These are phyloP conservation scores for Pomatorhinus ruficollis DNA, from an alignment of 2,113 vertebrate species.

Conservation along the genomic window DNA sequence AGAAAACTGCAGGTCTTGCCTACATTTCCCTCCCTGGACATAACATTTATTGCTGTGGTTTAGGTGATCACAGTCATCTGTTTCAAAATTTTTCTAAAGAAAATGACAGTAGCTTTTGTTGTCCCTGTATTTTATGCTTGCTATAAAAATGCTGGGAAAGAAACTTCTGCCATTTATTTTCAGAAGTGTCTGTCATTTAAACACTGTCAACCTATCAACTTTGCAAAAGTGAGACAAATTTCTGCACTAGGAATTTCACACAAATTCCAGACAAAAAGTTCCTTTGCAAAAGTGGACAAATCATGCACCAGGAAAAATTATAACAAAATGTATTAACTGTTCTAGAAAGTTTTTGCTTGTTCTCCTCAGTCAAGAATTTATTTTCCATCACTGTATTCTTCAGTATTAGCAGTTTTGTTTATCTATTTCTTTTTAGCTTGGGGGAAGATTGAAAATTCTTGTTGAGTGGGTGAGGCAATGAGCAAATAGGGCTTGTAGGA, in stretches of 20 bases:
- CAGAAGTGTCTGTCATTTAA: background rate
- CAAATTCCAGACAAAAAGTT: background rate
- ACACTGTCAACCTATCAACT: background rate
- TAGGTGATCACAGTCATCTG: background rate
- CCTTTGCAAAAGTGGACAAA: background rate
- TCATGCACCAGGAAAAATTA: background rate
- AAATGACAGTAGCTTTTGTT: background rate
- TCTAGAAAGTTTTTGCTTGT: background rate
- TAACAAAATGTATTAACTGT: background rate
- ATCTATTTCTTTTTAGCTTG: background rate
- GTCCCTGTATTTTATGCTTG: background rate
- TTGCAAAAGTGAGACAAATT: background rate
- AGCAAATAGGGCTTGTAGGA: background rate
- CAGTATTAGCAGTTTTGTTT: background rate
- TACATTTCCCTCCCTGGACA: accelerated
- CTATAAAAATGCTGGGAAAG: background rate
- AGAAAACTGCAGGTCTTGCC: background rate
- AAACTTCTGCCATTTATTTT: background rate
- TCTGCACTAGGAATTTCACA: background rate
- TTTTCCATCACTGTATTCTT: background rate
- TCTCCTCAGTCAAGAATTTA: background rate
- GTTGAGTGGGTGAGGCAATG: background rate
- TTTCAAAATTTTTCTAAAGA: background rate
- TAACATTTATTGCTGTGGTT: background rate
- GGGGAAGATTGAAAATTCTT: background rate